Evolutionary conservation across 1,140 invertebrate species (phyloP).

Genomic region (Trichogramma pretiosum): DNA sequence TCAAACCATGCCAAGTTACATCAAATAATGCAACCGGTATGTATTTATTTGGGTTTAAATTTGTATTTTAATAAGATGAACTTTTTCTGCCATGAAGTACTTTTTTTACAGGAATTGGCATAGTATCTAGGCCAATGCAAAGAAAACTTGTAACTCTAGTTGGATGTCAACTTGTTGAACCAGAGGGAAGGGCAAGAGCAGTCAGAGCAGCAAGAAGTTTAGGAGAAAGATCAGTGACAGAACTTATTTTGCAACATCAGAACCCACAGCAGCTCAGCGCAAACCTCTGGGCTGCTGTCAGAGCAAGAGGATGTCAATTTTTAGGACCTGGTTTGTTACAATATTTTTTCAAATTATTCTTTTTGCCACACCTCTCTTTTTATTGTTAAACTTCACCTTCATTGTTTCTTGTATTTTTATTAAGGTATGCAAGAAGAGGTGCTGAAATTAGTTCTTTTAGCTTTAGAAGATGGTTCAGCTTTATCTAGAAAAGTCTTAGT

Average conservation of each 20-base stretch:
- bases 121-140: slow-evolving; percentile 88
- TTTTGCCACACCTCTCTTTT: background rate
- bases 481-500: slow-evolving; percentile 95
- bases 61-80: slow-evolving; percentile 2
- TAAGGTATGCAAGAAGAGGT: slow-evolving; percentile 92
- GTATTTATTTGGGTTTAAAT: slow-evolving; percentile 6
- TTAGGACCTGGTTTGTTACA: slow-evolving; percentile 79
- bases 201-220: slow-evolving; percentile 80
- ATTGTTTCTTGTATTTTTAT: no score
- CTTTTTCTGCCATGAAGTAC: no score
- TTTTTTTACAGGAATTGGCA: slow-evolving; percentile 31
- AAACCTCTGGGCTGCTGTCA: slow-evolving; percentile 93
- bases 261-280: slow-evolving; percentile 86
- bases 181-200: slow-evolving; percentile 73
- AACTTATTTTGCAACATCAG: slow-evolving; percentile 89
- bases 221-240: slow-evolving; percentile 89
- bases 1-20: slow-evolving; percentile 55
- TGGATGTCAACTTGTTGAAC: slow-evolving; percentile 85
- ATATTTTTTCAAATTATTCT: slow-evolving; percentile 1
- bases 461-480: slow-evolving; percentile 93
- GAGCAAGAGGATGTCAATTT: slow-evolving; percentile 95
- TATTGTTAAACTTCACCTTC: no score
- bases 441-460: slow-evolving; percentile 83
- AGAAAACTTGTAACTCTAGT: slow-evolving; percentile 86
- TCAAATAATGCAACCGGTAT: slow-evolving; percentile 39